Evolutionary conservation across 2,888 invertebrate species (phyloP).

Genomic region (Lymantria monacha): DNA sequence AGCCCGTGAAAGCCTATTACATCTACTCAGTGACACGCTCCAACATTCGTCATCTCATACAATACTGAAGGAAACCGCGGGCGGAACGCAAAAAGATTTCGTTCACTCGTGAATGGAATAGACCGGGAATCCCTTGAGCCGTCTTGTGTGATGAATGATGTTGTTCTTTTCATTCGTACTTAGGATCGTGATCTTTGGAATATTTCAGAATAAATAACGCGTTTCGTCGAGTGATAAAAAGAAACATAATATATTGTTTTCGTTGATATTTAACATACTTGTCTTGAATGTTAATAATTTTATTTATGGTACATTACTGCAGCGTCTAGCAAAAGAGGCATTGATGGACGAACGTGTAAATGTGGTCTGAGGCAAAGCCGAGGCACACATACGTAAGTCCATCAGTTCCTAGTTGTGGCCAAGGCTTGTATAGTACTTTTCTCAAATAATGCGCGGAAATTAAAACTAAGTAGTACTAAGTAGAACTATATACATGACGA

Average conservation of each 20-base stretch:
- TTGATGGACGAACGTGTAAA: too few relatives aligned
- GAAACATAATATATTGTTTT: slow-evolving; percentile 12
- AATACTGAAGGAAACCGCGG: slow-evolving; percentile 49
- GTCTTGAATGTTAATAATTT: neutral
- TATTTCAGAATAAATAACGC: slow-evolving; percentile 35
- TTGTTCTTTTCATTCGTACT: slow-evolving; percentile 71
- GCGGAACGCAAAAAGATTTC: slow-evolving; percentile 61
- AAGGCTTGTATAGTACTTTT: too few relatives aligned
- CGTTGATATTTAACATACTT: slow-evolving; percentile 1
- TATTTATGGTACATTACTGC: neutral
- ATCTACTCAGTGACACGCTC: slow-evolving; percentile 40
- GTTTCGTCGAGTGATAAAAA: slow-evolving; percentile 17
- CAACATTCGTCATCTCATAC: slow-evolving; percentile 53
- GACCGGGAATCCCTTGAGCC: slow-evolving; percentile 69
- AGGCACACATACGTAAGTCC: too few relatives aligned
- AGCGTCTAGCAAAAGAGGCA: too few relatives aligned
- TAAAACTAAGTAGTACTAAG: too few relatives aligned
- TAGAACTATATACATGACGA: too few relatives aligned
- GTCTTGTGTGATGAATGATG: slow-evolving; percentile 68
- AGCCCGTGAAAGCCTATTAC: slow-evolving; percentile 33
- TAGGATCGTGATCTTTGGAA: slow-evolving; percentile 56
- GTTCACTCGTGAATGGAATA: slow-evolving; percentile 62
- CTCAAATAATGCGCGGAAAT: too few relatives aligned
- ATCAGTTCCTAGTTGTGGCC: too few relatives aligned
- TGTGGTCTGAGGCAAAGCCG: too few relatives aligned